These are phyloP conservation scores for Sprattus sprattus DNA, from an alignment of 2,113 vertebrate genomes.

Conservation along the genomic window DNA sequence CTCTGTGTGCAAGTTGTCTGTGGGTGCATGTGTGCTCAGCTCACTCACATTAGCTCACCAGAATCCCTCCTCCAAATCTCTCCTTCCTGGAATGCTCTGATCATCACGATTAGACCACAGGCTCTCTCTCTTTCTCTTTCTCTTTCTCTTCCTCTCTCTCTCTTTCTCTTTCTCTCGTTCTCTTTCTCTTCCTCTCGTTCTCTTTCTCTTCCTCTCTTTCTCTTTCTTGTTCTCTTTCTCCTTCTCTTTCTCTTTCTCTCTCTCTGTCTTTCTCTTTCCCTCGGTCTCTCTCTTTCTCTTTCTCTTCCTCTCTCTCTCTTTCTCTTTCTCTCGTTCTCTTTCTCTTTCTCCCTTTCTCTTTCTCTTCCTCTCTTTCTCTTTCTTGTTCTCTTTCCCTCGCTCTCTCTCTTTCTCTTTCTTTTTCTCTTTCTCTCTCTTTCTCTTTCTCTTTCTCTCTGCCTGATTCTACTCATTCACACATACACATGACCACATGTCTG, in stretches of 20 bases:
- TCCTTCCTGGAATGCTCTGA: background rate
- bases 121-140: conserved; percentile 28
- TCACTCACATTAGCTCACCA: background rate
- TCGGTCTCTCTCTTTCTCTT: conserved; percentile 49
- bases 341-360: background rate
- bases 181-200: conserved; percentile 32
- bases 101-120: background rate
- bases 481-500: background rate
- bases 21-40: background rate
- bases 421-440: background rate
- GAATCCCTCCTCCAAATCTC: background rate
- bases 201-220: conserved; percentile 33
- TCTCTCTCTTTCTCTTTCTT: too few species aligned
- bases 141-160: conserved; percentile 39
- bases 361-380: background rate
- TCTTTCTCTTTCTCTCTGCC: background rate
- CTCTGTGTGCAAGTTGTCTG: background rate
- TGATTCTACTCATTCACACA: background rate
- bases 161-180: conserved; percentile 52
- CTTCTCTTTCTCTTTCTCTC: background rate
- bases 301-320: background rate
- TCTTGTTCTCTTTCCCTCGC: background rate
- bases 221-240: conserved; percentile 32
- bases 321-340: background rate
- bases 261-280: too few species aligned